phyloP scores from a whole-genome alignment of 2,113 vertebrate genomes.

The Bothrops jararaca region DNA sequence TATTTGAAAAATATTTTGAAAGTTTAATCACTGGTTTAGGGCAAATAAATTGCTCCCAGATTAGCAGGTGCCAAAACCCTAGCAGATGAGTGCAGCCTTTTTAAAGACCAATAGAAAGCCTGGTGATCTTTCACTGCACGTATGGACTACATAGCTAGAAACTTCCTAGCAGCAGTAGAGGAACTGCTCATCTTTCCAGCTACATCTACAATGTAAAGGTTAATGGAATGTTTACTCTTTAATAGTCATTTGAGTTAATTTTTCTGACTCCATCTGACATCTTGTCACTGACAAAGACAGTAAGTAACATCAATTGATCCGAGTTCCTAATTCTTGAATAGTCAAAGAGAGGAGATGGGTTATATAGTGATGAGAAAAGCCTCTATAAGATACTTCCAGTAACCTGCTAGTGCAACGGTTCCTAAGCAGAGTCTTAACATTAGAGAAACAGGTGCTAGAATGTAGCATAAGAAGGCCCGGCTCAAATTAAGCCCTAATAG shows the following conservation, averaged over 20 bases:
- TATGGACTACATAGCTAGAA: neutral
- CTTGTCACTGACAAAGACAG: neutral
- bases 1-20: constrained; percentile 34
- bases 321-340: neutral
- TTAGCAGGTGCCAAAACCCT: neutral
- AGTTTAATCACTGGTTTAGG: neutral
- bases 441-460: neutral
- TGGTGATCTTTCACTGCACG: neutral
- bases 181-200: neutral
- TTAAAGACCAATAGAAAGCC: neutral
- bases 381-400: neutral
- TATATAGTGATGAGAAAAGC: neutral
- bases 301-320: neutral
- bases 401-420: neutral
- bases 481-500: neutral
- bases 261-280: neutral
- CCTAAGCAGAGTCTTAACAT: neutral
- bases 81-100: neutral
- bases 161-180: neutral
- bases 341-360: neutral
- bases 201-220: neutral
- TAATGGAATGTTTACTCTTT: neutral
- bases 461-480: neutral
- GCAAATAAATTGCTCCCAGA: neutral
- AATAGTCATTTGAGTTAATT: neutral